Evolutionary conservation across 2,797 vertebrate genomes (phyloP).

Genomic region (Scleropages formosus): DNA sequence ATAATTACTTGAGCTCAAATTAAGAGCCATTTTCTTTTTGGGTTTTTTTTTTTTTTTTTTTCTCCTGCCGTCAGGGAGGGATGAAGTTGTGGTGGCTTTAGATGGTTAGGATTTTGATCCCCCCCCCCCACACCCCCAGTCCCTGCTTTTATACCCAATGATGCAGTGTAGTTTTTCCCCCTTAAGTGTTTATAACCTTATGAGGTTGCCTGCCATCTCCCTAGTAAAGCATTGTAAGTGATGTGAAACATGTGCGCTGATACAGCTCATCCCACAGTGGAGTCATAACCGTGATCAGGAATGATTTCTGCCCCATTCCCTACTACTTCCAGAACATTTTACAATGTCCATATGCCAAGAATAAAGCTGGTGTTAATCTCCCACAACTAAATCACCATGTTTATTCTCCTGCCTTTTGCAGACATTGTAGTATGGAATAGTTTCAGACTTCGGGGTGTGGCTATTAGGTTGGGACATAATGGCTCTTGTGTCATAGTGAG

Average conservation of each 20-base stretch:
- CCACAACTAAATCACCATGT: not conserved
- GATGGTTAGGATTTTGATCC: no score
- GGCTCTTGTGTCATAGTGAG: not conserved
- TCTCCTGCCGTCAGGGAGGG: no score
- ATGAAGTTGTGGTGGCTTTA: no score
- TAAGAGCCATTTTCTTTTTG: not conserved
- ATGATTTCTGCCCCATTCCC: slow-evolving; percentile 2
- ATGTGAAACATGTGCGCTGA: slow-evolving; percentile 18
- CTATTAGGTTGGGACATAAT: not conserved
- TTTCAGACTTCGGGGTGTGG: slow-evolving; percentile 9
- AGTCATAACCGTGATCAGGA: slow-evolving; percentile 16
- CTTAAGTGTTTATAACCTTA: slow-evolving; percentile 9
- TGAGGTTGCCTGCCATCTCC: not conserved
- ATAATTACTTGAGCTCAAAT: not conserved
- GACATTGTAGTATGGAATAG: slow-evolving; percentile 8
- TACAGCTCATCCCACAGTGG: slow-evolving; percentile 14
- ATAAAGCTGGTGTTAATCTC: slow-evolving; percentile 24
- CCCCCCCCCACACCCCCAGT: no score
- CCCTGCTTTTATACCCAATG: no score
- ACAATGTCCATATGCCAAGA: slow-evolving; percentile 19
- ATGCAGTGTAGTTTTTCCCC: no score
- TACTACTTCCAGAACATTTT: not conserved
- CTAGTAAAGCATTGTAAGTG: slow-evolving; percentile 11
- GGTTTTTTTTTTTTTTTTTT: not conserved
- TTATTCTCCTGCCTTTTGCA: not conserved